Percentiles rank a stretch among this genome's conserved stretches.
phyloP scores from a whole-genome alignment of 2,113 vertebrate genomes.

The Perognathus longimembris region DNA sequence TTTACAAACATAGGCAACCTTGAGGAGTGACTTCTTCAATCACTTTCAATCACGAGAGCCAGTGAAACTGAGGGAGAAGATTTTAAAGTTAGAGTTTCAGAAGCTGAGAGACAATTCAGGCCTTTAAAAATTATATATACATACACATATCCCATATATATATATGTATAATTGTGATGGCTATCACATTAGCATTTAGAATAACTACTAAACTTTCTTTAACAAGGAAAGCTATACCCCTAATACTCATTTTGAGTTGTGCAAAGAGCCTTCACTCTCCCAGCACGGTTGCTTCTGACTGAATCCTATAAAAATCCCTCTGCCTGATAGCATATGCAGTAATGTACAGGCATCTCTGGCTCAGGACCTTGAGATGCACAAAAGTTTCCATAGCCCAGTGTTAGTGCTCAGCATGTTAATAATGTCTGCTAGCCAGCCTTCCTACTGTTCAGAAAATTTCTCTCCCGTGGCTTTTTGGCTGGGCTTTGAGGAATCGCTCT shows the following conservation, averaged over 20 bases:
- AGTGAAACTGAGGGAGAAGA: slow-evolving; percentile 78
- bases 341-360: slow-evolving; percentile 70
- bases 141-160: not conserved
- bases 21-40: slow-evolving; percentile 25
- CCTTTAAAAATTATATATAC: no score
- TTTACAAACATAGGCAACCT: slow-evolving; percentile 79
- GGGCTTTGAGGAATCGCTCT: slow-evolving; percentile 82
- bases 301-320: slow-evolving; percentile 73
- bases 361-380: slow-evolving; percentile 71
- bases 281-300: slow-evolving; percentile 49
- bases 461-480: slow-evolving; percentile 87
- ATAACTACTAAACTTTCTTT: slow-evolving; percentile 13
- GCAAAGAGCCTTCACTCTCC: slow-evolving; percentile 53
- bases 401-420: slow-evolving; percentile 82
- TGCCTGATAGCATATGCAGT: slow-evolving; percentile 78
- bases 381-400: slow-evolving; percentile 81
- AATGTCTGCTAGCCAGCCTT: slow-evolving; percentile 82
- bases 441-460: slow-evolving; percentile 87
- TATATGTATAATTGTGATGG: slow-evolving; percentile 78
- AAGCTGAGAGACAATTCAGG: slow-evolving; percentile 41
- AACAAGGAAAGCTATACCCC: not conserved
- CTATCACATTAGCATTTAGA: slow-evolving; percentile 64
- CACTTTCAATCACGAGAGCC: slow-evolving; percentile 78
- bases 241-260: slow-evolving; percentile 47
- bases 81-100: slow-evolving; percentile 83